Base-by-base conservation (phyloP, 2,888 invertebrate species). In the Orchesella flavescens region DNA sequence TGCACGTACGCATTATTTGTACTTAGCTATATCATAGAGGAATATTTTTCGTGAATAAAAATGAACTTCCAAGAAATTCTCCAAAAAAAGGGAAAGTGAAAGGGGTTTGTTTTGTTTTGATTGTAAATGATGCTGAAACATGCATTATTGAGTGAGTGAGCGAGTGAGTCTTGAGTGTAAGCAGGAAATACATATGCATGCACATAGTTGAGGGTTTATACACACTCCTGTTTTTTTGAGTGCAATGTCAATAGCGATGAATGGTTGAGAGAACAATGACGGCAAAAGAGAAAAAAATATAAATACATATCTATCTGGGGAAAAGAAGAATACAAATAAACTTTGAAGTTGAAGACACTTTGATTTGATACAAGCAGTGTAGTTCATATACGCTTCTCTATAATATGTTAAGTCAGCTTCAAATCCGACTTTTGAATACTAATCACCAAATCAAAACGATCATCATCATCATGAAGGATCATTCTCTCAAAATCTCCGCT, bases 401-500 rank as follows among this genome's bases (percentile, higher is more conserved):
- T 34, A 34, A 4, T 34, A 34, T 43, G 43, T 44, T 17, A 1
- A 44, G 1, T 5, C 44, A 66, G 12, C 4, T 66, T 34, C 44
- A 69, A 53, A 34, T 34, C 57, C 69, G 55, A 24, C 53, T 55
- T 71, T 71, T 71, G 71, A 71, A 71, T 71, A 71, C 71, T 71
- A 55, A 71, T 71, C 55, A 55, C 43, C 53, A 24, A 71, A 34
- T 34, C 34, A 34, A 34, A 34, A 34, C n/a, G n/a, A n/a, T n/a
- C n/a, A 71, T 71, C 71, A 71, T 24, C 71, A 68, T 69, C 69
- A 69, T 53, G 23, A 69, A 69, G 49, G 49, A 69, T 53, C 69
- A 49, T 69, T 66, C 66, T 43, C 66, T 34, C 34, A 34, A 34
- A 34, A 34, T 34, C 7, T 34, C 34, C 34, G n/a, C n/a, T n/a